Evolutionary conservation across 30 jellyfish, hydroid and myxozoan species (phyloP), one percentile per base, ranked within the genome.

Genomic region (Pelagia noctiluca): DNA sequence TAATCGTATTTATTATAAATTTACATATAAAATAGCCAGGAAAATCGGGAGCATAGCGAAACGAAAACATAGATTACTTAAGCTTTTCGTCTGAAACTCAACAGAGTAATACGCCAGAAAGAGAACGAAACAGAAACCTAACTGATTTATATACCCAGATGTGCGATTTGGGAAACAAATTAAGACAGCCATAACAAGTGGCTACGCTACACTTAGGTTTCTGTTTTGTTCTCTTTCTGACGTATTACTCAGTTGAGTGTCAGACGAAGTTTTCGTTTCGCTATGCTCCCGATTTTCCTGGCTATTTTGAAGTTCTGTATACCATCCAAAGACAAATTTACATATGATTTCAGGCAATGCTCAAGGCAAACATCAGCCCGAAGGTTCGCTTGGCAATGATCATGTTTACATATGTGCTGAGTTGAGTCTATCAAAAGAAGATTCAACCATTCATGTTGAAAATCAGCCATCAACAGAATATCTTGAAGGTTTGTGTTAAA

Each of bases 351-450:
- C 31, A 88, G 97, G 97, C 36, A 88, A 88, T 52, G 97, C 93
- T 10, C 97, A 88, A 80, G 97, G 97, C 18, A 79, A 80, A 68
- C 52, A 50, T 21, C 97, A 88, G 78, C 82, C 84, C 0, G 73
- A 79, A 19, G 97, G 97, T 32, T 62, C 83, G 25, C 81, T 88
- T 1, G 97, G 97, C 18, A 23, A 42, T 18, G 92, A 78, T 65
- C 52, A 72, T 4, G 86, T 93, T 16, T 88, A 88, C 52, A 36
- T 88, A 10, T 78, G 89, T 4, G 50, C 72, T 35, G 48, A 69
- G 48, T 11, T 87, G 26, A 37, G 70, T 18, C 3, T 36, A 12
- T n/a, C 85, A 18, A 12, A 32, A 29, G 50, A 35, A 22, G 18
- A 1, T 12, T 57, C 71, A 63, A 42, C n/a, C 18, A 53, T 75